Base-by-base conservation (phyloP, 2,888 invertebrate genomes). In the Buathra laborator region DNA sequence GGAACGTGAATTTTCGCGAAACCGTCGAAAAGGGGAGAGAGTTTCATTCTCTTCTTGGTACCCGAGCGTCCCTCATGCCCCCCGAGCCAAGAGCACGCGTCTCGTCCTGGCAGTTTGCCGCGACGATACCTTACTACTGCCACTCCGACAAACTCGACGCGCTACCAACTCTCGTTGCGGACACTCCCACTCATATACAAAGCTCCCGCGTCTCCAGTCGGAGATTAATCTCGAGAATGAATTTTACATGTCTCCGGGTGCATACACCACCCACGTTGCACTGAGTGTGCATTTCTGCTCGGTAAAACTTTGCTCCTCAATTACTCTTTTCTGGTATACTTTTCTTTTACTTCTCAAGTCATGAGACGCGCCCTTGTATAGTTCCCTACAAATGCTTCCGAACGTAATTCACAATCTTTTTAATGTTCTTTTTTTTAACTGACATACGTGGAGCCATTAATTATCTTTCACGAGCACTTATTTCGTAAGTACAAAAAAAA, bases 221-320 rank as follows among this genome's bases (percentile, higher is more conserved):
- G 86, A 86, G 88, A 89, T 90, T 89, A 90, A 89, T 89, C 88
- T 88, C 83, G 62, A 80, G 83, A 78, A 74, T 80, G 86, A 87
- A 87, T 87, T 88, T 87, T 87, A 86, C 85, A 88, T 87, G 86
- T 86, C 78, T 74, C 66, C 62, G 46, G 56, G 67, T 51, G 24
- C 80, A 67, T 80, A 71, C 70, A 80, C 84, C 62, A 62, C 62
- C 32, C 43, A 51, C 67, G 32, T 51, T 72, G 71, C 84, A 71
- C 81, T 37, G 71, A 84, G 76, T 76, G 67, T 64, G 77, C 81
- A 81, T 77, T 81, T 83, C 7, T 46, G 70, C 64, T 83, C 10
- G 48, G 48, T 9, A 9, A 74, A 75, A 83, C 79, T 83, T 80
- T 74, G 53, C 77, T n/a, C 66, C 81, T 68, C 67, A 68, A 67